Evolutionary conservation across 2,888 invertebrate genomes (phyloP), one percentile per base, ranked within the genome.

Genomic region (Acrobasis suavella): DNA sequence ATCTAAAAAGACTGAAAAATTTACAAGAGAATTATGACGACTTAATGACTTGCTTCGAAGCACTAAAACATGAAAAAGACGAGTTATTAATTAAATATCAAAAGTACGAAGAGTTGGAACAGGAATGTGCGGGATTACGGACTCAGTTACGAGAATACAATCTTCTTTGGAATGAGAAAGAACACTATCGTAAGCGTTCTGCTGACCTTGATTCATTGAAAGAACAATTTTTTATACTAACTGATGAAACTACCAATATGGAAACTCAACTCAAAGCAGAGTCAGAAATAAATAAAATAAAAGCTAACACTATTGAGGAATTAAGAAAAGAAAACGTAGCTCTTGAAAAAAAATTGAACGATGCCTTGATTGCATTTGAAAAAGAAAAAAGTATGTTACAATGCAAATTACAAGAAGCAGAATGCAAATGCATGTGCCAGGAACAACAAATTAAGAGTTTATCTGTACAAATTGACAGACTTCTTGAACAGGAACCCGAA

Each of bases 391-490:
- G 92, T 72, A 68, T 72, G 60, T 75, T 94, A 22, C 73, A 87
- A 60, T 91, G 92, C 69, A 93, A 93, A 80, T 76, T 94, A 49
- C 86, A 91, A 68, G 93, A 94, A 81, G 81, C 87, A 51, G 93
- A 94, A 72, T 92, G 93, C 65, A 90, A 90, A 75, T 83, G 92
- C 17, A 91, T 93, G 78, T 94, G 94, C 67, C 93, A 93, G 80
- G 93, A 92, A 62, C 89, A 93, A 70, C 94, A 94, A 83, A 93
- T 94, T 50, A 93, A 89, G 78, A 87, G 89, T 73, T 79, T 94
- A 64, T 88, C 93, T 0, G 66, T 78, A 62, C 93, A 94, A 80
- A 90, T 94, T 51, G 93, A 94, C 71, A 82, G 82, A 67, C 75
- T 94, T 65, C 85, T 91, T 55, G 87, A 86, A 61, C 83, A 85